Conservation (phyloP, 1,140 invertebrate genomes). For the Formica exsecta region DNA sequence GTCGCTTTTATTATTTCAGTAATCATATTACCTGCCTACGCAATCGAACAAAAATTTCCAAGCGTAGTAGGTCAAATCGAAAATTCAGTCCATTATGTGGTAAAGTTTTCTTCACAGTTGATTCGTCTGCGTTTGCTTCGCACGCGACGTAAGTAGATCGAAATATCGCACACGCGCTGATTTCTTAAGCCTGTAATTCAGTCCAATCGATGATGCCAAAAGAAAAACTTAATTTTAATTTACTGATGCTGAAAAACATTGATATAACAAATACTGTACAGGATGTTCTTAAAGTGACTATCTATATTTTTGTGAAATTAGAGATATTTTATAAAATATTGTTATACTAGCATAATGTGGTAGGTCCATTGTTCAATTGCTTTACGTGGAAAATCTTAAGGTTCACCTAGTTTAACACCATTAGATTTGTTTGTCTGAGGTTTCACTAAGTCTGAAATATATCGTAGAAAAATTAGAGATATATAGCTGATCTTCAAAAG, state of each 20-base stretch:
- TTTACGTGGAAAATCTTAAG: no score
- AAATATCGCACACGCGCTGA: slow-evolving; percentile 14
- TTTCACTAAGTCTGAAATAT: no score
- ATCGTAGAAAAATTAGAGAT: no score
- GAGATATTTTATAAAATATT: no score
- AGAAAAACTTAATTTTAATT: background rate
- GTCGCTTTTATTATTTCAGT: background rate
- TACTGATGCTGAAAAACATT: background rate
- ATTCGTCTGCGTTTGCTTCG: slow-evolving; percentile 10
- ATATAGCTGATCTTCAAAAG: no score
- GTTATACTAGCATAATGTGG: no score
- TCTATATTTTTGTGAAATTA: no score
- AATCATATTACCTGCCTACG: background rate
- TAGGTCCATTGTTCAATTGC: no score
- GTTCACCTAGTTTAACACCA: no score
- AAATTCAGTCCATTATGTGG: slow-evolving; percentile 45
- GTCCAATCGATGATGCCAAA: slow-evolving; percentile 1
- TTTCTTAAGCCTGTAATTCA: slow-evolving; percentile 13
- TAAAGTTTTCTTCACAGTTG: slow-evolving; percentile 50
- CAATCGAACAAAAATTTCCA: background rate
- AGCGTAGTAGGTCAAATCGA: slow-evolving; percentile 35
- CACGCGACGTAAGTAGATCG: slow-evolving; percentile 49
- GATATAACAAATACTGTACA: background rate
- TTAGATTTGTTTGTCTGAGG: no score
- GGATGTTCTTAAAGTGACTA: no score